Conservation (phyloP, 1,140 invertebrate species). For the Drosophila pandora region DNA sequence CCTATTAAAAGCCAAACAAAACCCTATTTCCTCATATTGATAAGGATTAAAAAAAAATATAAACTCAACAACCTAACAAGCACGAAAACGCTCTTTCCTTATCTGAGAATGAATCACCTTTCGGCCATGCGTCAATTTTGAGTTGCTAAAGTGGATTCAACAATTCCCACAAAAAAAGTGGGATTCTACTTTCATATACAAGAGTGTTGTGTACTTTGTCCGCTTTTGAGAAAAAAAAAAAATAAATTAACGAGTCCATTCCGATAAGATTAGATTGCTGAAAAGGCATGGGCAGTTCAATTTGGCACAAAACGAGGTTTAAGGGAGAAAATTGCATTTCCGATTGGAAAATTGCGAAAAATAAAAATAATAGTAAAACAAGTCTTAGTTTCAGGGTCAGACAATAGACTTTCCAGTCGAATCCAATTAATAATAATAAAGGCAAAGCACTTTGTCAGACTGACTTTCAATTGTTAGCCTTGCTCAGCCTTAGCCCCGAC, state of each 20-base stretch:
- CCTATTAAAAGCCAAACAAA: too few species aligned
- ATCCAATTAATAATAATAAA: conserved; percentile 64
- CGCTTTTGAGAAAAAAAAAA: conserved; percentile 14
- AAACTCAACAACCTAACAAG: conserved; percentile 8
- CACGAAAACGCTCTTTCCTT: conserved; percentile 19
- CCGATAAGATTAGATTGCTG: conserved; percentile 46
- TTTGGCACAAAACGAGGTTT: conserved; percentile 7
- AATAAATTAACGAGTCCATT: conserved; percentile 36
- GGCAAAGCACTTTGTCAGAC: conserved; percentile 43
- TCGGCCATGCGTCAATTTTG: conserved; percentile 29
- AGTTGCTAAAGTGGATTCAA: conserved; percentile 32
- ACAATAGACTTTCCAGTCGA: conserved; percentile 48
- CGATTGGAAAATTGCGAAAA: conserved; percentile 43
- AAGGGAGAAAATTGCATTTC: conserved; percentile 50
- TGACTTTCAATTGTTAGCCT: conserved; percentile 54
- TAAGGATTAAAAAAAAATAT: background rate
- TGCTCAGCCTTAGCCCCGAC: conserved; percentile 5
- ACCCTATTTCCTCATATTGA: conserved; percentile 7
- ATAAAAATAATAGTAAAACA: conserved; percentile 15
- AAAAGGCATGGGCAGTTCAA: conserved; percentile 15
- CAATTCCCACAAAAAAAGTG: conserved; percentile 5
- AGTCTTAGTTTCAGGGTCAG: conserved; percentile 36
- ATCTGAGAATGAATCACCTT: conserved; percentile 31
- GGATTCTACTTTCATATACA: conserved; percentile 37
- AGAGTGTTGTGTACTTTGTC: conserved; percentile 27